phyloP scores from a whole-genome alignment of 2,888 invertebrate genomes.

The Drosophila suboccidentalis region DNA sequence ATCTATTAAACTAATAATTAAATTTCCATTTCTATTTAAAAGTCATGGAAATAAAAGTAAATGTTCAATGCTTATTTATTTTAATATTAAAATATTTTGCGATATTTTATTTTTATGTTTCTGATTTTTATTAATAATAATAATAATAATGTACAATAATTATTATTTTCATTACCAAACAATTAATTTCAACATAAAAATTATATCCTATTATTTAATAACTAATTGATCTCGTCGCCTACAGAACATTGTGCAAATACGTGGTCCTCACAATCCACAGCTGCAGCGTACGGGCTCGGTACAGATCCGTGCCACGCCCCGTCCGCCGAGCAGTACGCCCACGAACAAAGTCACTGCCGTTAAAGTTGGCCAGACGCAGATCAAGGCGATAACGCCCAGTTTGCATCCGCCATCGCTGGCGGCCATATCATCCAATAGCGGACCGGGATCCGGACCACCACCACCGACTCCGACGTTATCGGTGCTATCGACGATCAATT shows the following conservation, averaged over 20 bases:
- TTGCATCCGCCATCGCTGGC: slow-evolving; percentile 82
- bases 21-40: no score
- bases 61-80: no score
- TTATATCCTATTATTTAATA: neutral
- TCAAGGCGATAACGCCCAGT: slow-evolving; percentile 83
- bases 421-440: slow-evolving; percentile 82
- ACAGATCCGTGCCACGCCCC: slow-evolving; percentile 83
- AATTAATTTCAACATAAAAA: no score
- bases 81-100: no score
- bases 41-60: no score
- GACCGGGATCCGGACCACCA: slow-evolving; percentile 70
- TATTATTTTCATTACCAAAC: no score
- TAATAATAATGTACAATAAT: no score
- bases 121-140: no score
- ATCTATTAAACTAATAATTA: no score
- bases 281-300: slow-evolving; percentile 83
- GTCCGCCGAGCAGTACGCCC: slow-evolving; percentile 76
- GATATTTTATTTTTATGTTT: no score
- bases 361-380: slow-evolving; percentile 86
- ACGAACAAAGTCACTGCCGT: slow-evolving; percentile 82
- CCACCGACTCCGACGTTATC: slow-evolving; percentile 73
- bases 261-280: slow-evolving; percentile 81
- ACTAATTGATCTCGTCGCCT: neutral
- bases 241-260: slow-evolving; percentile 85
- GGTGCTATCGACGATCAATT: slow-evolving; percentile 82